These are phyloP conservation scores for Charina bottae DNA, from an alignment of 2,113 vertebrate genomes.

Conservation along the genomic window DNA sequence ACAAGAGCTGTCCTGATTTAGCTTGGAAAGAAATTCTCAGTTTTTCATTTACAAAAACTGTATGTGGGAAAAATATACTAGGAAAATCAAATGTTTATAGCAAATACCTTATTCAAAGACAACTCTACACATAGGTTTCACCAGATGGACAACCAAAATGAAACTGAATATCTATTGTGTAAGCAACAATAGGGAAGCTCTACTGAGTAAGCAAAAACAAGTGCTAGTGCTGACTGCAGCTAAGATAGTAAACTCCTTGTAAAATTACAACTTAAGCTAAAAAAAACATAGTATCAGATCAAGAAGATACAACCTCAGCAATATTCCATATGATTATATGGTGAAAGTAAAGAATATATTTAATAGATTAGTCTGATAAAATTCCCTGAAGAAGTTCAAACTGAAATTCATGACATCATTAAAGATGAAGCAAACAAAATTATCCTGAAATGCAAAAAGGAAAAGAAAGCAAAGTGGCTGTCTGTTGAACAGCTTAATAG, in stretches of 20 bases:
- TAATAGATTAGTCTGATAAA: background rate
- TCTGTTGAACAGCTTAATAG: background rate
- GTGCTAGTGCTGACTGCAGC: background rate
- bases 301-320: background rate
- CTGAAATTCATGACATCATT: background rate
- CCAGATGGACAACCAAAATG: background rate
- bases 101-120: background rate
- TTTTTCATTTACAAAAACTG: background rate
- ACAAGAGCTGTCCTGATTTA: conserved; percentile 3
- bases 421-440: background rate
- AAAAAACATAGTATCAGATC: background rate
- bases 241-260: background rate
- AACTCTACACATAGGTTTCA: background rate
- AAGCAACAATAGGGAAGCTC: background rate
- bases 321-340: background rate
- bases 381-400: background rate
- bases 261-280: background rate
- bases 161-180: background rate
- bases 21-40: background rate
- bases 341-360: background rate
- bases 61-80: background rate
- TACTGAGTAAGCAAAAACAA: background rate
- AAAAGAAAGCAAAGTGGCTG: background rate
- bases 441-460: background rate
- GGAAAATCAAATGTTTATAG: background rate